Evolutionary conservation across 2,888 invertebrate genomes (phyloP), one percentile per base, ranked within the genome.

Genomic region (Phorcus lineatus): DNA sequence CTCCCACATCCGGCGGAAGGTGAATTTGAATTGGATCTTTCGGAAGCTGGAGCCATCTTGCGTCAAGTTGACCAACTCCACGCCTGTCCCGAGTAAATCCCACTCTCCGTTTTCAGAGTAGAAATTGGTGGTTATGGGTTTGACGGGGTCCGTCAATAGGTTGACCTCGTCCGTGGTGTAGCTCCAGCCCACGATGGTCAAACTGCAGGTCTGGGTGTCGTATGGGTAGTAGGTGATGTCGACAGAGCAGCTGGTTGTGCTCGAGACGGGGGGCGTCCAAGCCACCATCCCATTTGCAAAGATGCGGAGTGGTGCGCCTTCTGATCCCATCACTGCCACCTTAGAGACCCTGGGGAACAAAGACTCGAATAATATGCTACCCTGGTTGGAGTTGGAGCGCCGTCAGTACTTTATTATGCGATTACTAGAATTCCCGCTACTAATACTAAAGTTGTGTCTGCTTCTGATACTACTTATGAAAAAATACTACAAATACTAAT

Each of bases 1-100:
- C 57, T 57, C 22, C 57, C 57, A 57, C 57, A n/a, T 57, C 57
- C 57, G 57, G 57, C 57, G 57, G 57, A 57, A 57, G 9, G 57
- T 57, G 57, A n/a, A 57, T 19, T 11, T 22, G 19, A 57, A 57
- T 4, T 57, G 6, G 7, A 57, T 24, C 57, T 57, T 57, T 19
- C 57, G 57, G 13, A 11, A 57, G 19, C 7, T 57, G 24, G 22
- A 4, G 7, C 19, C 57, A 9, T 16, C 57, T 7, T 57, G 7
- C 6, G 57, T n/a, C 24, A 57, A 9, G 57, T 57, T 57, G 7
- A 57, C 13, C 4, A 9, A n/a, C 7, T 24, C 9, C 22, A 22
- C 7, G 22, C 57, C 19, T 7, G 57, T 57, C 1, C 19, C 24
- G 1, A 19, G 4, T 19, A 57, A 24, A 7, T 57, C 57, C 57